Evolutionary conservation across 2,797 vertebrate species (phyloP).

Genomic region (Tenualosa thibaudeaui): DNA sequence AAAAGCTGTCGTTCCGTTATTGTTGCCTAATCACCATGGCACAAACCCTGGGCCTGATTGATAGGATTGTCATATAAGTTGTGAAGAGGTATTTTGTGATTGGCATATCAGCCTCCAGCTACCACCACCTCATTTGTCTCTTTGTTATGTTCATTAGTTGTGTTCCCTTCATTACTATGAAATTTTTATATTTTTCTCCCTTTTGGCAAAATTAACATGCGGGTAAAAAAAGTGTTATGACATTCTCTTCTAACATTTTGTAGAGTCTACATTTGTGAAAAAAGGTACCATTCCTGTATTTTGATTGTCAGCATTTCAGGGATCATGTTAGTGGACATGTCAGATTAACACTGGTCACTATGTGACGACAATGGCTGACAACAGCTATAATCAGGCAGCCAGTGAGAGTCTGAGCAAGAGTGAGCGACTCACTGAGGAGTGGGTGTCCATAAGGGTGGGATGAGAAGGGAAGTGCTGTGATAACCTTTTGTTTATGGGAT

Average conservation of each 20-base stretch:
- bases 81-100: background rate
- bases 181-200: background rate
- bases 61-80: background rate
- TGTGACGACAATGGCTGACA: background rate
- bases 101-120: background rate
- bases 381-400: background rate
- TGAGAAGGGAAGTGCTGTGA: constrained; percentile 36
- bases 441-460: background rate
- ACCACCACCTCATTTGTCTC: background rate
- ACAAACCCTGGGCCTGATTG: constrained; percentile 4
- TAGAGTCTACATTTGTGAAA: no score
- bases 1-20: background rate
- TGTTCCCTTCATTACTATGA: background rate
- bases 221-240: no score
- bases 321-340: background rate
- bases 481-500: constrained; percentile 45
- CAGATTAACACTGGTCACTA: background rate
- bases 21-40: background rate
- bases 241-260: background rate
- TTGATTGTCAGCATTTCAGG: background rate
- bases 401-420: background rate
- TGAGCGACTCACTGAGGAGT: background rate
- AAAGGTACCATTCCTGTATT: background rate
- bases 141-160: background rate
- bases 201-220: no score